phyloP scores from a whole-genome alignment of 2,888 invertebrate genomes.

The Melikaiella ostensackeni region DNA sequence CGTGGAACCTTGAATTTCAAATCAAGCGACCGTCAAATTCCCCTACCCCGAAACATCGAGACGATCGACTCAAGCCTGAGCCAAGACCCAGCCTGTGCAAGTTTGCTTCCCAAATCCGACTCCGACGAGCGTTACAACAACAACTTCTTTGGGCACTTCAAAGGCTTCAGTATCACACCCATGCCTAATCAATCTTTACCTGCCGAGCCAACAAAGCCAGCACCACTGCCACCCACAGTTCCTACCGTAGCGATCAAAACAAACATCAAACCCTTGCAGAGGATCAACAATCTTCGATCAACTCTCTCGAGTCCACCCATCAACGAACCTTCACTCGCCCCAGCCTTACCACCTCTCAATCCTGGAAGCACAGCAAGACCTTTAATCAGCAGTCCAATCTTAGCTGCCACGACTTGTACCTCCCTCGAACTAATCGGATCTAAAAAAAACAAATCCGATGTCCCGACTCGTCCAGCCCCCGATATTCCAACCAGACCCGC shows the following conservation, averaged over 20 bases:
- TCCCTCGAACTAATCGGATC: constrained; percentile 86
- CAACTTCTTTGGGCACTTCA: constrained; percentile 91
- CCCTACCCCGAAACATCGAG: constrained; percentile 70
- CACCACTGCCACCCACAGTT: constrained; percentile 83
- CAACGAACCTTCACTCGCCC: constrained; percentile 63
- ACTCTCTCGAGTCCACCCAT: constrained; percentile 50
- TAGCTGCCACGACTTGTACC: constrained; percentile 89
- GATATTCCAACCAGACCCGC: constrained; percentile 82
- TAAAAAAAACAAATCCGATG: constrained; percentile 63
- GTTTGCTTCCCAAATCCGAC: constrained; percentile 71
- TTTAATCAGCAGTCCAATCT: constrained; percentile 88
- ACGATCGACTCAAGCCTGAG: constrained; percentile 73
- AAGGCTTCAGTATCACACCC: constrained; percentile 89
- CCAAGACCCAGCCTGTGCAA: constrained; percentile 74
- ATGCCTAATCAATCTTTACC: constrained; percentile 76
- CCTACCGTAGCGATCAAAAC: constrained; percentile 75
- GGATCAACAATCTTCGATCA: constrained; percentile 58
- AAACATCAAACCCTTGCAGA: constrained; percentile 63
- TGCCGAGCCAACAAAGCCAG: constrained; percentile 79
- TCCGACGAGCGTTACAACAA: constrained; percentile 77
- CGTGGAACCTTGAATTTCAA: constrained; percentile 68
- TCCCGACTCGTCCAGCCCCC: constrained; percentile 79
- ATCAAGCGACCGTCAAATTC: constrained; percentile 72
- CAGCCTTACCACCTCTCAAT: constrained; percentile 83
- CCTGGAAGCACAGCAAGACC: constrained; percentile 83